Conservation (phyloP, 1,140 invertebrate species). For the Hestina assimilis region DNA sequence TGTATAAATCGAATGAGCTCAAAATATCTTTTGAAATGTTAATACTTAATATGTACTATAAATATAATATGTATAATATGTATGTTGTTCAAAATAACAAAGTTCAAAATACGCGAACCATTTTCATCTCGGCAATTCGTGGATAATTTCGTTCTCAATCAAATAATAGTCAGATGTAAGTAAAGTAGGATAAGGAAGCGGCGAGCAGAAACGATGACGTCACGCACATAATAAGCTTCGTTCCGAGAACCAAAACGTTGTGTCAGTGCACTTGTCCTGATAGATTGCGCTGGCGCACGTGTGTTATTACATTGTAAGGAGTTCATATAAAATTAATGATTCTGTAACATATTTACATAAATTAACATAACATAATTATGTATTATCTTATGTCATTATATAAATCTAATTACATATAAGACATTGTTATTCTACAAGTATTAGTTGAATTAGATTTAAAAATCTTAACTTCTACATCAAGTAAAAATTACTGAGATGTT, state of each 20-base stretch:
- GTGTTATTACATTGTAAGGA: constrained; percentile 34
- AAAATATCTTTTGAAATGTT: too few relatives aligned
- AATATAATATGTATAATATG: too few relatives aligned
- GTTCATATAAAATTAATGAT: constrained; percentile 2
- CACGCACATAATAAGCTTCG: constrained; percentile 60
- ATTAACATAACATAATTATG: constrained; percentile 7
- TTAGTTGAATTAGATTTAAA: too few relatives aligned
- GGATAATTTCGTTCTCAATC: background rate
- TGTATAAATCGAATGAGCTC: too few relatives aligned
- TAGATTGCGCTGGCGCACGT: constrained; percentile 39
- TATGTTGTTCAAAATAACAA: too few relatives aligned
- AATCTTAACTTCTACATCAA: too few relatives aligned
- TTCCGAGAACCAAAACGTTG: constrained; percentile 57
- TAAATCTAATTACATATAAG: too few relatives aligned
- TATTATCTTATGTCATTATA: background rate
- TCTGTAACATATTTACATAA: constrained; percentile 2
- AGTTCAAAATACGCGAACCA: too few relatives aligned
- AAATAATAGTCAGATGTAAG: constrained; percentile 5
- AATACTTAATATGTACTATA: too few relatives aligned
- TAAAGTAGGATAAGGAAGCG: constrained; percentile 25
- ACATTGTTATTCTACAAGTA: too few relatives aligned
- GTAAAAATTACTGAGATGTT: too few relatives aligned
- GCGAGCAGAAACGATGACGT: constrained; percentile 39
- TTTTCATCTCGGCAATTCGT: background rate
- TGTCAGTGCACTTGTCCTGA: constrained; percentile 57